Evolutionary conservation across 2,888 invertebrate genomes (phyloP).

Genomic region (Perizoma flavofasciatum): DNA sequence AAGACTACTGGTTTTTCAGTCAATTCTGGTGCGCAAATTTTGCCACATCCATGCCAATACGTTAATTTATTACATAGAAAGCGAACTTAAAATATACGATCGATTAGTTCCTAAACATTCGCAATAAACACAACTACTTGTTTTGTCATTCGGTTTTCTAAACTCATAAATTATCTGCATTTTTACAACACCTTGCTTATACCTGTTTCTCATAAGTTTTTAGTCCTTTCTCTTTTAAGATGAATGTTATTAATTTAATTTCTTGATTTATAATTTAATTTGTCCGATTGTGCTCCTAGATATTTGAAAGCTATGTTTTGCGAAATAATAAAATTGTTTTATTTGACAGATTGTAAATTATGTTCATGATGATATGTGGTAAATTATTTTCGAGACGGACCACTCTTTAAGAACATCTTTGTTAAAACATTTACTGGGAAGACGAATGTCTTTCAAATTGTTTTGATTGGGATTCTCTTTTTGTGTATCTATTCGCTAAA

Average conservation of each 20-base stretch:
- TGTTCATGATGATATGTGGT: conserved; percentile 23
- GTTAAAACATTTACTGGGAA: neutral
- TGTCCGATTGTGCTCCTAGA: conserved; percentile 32
- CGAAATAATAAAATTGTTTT: conserved; percentile 37
- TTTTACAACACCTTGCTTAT: conserved; percentile 45
- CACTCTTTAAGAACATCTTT: conserved; percentile 19
- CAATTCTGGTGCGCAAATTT: no score
- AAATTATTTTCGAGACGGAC: conserved; percentile 16
- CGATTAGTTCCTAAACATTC: conserved; percentile 35
- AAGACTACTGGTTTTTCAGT: no score
- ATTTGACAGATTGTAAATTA: conserved; percentile 35
- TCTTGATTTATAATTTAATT: conserved; percentile 48
- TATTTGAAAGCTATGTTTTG: conserved; percentile 35
- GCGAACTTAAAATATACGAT: conserved; percentile 36
- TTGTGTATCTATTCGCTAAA: no score
- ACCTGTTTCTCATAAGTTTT: conserved; percentile 38
- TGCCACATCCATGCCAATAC: conserved; percentile 21
- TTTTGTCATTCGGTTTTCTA: conserved; percentile 61
- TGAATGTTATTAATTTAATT: conserved; percentile 38
- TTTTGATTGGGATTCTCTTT: no score
- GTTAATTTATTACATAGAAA: conserved; percentile 43
- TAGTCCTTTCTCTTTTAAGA: conserved; percentile 53
- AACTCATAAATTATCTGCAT: conserved; percentile 56
- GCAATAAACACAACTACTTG: conserved; percentile 41
- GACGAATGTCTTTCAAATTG: neutral